A percentile compares a stretch with the other conserved stretches of the same genome.
phyloP scores from a whole-genome alignment of 92 coral and sea anemone species.

The Desmophyllum pertusum region DNA sequence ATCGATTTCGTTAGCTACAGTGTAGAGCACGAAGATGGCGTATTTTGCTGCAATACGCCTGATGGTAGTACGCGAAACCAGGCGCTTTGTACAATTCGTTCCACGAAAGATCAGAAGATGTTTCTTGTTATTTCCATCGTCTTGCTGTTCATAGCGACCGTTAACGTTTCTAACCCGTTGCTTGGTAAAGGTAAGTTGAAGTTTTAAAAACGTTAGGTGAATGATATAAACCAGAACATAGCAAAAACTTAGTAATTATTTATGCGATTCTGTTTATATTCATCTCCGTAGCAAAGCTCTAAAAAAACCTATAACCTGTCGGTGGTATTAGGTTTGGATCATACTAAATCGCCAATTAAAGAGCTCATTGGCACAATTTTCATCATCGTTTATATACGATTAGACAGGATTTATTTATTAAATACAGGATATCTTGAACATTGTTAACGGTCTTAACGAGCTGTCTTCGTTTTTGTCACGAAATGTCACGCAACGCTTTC shows the following conservation, averaged over 20 bases:
- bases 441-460: no score
- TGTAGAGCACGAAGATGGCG: neutral
- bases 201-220: no score
- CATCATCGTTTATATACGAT: neutral
- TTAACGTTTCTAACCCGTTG: no score
- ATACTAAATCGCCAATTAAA: neutral
- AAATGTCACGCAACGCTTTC: neutral
- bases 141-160: neutral
- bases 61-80: neutral
- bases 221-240: no score
- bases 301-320: neutral
- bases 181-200: neutral
- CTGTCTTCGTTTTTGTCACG: neutral
- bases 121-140: neutral
- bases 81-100: neutral
- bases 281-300: neutral
- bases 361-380: neutral
- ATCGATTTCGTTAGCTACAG: neutral
- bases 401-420: neutral
- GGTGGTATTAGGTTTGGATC: neutral
- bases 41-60: neutral
- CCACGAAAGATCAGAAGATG: neutral
- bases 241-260: neutral
- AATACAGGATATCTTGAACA: neutral
- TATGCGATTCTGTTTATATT: neutral